phyloP scores from a whole-genome alignment of 1,140 invertebrate species.

The Pinna nobilis region DNA sequence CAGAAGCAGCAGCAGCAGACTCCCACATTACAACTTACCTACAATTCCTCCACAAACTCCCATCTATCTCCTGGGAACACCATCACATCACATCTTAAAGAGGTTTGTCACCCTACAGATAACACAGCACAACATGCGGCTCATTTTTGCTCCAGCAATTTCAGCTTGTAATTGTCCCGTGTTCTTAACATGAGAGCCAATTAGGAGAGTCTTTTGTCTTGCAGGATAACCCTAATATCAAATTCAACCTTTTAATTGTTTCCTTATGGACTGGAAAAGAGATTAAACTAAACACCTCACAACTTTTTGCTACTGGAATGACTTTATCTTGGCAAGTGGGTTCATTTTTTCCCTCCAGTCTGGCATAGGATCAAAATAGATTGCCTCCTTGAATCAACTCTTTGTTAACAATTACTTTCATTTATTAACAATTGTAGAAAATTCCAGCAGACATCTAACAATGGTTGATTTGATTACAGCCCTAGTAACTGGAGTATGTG shows the following conservation, averaged over 20 bases:
- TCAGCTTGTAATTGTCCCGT: no score
- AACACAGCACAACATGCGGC: no score
- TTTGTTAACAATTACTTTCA: conserved; percentile 34
- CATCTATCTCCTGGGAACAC: background rate
- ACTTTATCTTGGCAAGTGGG: background rate
- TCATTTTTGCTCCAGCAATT: no score
- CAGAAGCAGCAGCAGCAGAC: no score
- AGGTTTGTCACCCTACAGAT: background rate
- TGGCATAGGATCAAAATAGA: conserved; percentile 20
- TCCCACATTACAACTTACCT: background rate
- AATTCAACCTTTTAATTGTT: conserved; percentile 24
- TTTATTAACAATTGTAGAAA: conserved; percentile 32
- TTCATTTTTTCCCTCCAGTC: conserved; percentile 7
- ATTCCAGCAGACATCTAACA: conserved; percentile 21
- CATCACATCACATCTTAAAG: background rate
- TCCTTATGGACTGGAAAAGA: background rate
- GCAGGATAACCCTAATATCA: conserved; percentile 15
- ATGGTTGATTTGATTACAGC: conserved; percentile 1
- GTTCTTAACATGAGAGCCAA: conserved; percentile 10
- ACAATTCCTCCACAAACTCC: background rate
- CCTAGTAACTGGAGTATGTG: background rate
- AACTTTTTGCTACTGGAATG: conserved; percentile 9
- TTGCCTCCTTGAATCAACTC: conserved; percentile 21
- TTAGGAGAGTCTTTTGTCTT: conserved; percentile 29
- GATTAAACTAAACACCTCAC: conserved; percentile 14